Conservation (phyloP, 2,113 vertebrate species). For the Perccottus glenii region DNA sequence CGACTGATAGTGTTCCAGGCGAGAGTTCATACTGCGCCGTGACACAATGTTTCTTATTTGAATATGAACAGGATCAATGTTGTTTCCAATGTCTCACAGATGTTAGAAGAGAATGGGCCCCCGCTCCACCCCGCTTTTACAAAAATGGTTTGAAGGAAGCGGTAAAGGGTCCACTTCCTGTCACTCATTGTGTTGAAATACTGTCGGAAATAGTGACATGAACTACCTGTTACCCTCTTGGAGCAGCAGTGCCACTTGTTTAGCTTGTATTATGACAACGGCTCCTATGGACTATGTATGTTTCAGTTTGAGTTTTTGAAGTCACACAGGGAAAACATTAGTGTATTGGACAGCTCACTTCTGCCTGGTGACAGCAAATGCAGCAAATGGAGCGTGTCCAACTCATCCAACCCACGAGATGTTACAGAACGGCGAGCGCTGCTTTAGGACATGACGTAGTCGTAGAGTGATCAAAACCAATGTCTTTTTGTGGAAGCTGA, state of each 20-base stretch:
- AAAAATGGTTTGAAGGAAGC: slow-evolving; percentile 62
- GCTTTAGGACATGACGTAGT: neutral
- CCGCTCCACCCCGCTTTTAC: neutral
- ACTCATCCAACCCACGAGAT: neutral
- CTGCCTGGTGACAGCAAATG: slow-evolving; percentile 14
- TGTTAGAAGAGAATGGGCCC: neutral
- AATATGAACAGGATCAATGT: slow-evolving; percentile 19
- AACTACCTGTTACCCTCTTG: neutral
- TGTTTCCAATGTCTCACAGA: slow-evolving; percentile 23
- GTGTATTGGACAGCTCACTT: slow-evolving; percentile 3
- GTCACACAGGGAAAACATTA: slow-evolving; percentile 11
- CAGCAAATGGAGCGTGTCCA: slow-evolving; percentile 7
- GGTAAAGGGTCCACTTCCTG: slow-evolving; percentile 68
- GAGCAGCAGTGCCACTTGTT: neutral
- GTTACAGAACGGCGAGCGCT: neutral
- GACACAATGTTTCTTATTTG: slow-evolving; percentile 29
- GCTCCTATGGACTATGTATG: neutral
- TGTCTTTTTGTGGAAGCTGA: neutral
- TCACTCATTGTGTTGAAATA: slow-evolving; percentile 50
- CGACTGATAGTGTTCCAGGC: slow-evolving; percentile 48
- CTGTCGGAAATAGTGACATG: slow-evolving; percentile 50
- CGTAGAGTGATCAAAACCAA: neutral
- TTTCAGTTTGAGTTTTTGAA: neutral
- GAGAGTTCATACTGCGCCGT: slow-evolving; percentile 11
- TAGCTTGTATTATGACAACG: slow-evolving; percentile 1